These are phyloP conservation scores for Ctenicera cuprea DNA, from an alignment of 2,888 invertebrate genomes.

Conservation along the genomic window DNA sequence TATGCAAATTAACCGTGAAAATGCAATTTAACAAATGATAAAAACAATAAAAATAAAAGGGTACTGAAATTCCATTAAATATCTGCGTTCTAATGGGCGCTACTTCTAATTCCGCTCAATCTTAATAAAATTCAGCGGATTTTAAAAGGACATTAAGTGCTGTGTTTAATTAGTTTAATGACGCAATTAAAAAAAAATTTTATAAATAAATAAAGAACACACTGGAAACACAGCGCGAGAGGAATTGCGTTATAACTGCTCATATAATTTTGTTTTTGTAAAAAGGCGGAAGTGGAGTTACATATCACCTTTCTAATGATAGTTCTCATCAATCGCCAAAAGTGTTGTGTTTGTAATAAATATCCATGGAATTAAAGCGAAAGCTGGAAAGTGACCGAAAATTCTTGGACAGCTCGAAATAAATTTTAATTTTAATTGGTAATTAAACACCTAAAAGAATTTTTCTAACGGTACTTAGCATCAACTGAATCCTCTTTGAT, in stretches of 20 bases:
- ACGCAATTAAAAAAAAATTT: too few species aligned
- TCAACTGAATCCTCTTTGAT: too few species aligned
- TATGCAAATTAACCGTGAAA: neutral
- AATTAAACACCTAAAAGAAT: neutral
- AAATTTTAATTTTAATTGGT: neutral
- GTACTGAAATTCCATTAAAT: too few species aligned
- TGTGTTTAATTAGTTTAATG: neutral
- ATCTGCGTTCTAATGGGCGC: too few species aligned
- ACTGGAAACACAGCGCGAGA: neutral
- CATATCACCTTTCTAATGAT: constrained; percentile 32
- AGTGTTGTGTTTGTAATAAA: constrained; percentile 15
- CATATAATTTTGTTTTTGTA: constrained; percentile 11
- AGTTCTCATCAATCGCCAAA: constrained; percentile 10
- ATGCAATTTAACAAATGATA: neutral
- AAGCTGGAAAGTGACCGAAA: constrained; percentile 21
- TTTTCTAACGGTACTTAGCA: too few species aligned
- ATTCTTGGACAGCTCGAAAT: neutral
- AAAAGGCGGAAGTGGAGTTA: constrained; percentile 26
- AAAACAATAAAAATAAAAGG: neutral
- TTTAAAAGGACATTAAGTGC: neutral
- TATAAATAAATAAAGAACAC: too few species aligned
- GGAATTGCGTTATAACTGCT: neutral
- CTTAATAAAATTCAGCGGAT: too few species aligned
- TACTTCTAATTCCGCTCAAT: too few species aligned
- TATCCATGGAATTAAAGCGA: constrained; percentile 12